Percentiles rank a stretch among this genome's conserved stretches.
phyloP scores from a whole-genome alignment of 92 coral and sea anemone species.

The Palythoa heliodiscus region DNA sequence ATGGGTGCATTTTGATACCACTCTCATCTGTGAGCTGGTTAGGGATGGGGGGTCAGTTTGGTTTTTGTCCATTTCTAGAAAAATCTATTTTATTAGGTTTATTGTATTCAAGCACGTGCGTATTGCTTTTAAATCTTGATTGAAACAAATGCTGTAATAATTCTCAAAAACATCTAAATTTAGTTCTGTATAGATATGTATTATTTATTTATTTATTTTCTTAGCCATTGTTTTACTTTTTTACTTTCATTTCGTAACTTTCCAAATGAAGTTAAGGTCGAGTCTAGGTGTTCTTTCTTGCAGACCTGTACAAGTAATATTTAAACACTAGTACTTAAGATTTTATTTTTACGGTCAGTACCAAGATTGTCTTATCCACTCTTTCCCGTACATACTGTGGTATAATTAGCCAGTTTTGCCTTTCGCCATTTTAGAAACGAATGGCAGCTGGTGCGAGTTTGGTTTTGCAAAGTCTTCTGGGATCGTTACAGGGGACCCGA shows the following conservation, averaged over 20 bases:
- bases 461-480: no score
- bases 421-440: no score
- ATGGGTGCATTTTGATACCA: constrained; percentile 22
- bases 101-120: no score
- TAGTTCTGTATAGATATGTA: neutral
- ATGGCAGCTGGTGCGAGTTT: no score
- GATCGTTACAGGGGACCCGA: no score
- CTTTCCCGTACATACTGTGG: no score
- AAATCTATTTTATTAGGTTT: no score
- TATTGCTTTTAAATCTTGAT: no score
- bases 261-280: neutral
- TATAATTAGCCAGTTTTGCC: no score
- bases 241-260: neutral
- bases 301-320: neutral
- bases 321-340: neutral
- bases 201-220: neutral
- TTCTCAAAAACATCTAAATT: neutral
- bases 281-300: neutral
- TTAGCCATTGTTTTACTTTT: neutral
- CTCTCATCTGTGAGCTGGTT: neutral
- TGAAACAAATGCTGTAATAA: neutral
- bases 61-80: neutral
- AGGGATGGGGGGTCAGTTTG: no score
- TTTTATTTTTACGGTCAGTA: neutral
- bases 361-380: neutral